phyloP scores from a whole-genome alignment of 1,140 invertebrate species.

The Ceratina calcarata region DNA sequence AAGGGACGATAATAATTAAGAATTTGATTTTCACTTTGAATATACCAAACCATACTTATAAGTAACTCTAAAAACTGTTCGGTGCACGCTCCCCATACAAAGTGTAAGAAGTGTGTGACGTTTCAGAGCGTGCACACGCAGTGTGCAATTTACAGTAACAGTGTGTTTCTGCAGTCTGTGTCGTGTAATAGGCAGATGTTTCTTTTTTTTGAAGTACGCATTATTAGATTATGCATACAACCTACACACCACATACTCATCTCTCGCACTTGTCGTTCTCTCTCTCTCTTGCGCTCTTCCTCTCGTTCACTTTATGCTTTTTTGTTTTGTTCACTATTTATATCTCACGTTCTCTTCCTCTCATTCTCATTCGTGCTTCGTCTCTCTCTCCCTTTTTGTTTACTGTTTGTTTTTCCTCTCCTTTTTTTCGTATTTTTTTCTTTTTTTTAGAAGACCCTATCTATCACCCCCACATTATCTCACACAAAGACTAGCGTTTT shows the following conservation, averaged over 20 bases:
- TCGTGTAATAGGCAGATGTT: constrained; percentile 70
- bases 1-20: constrained; percentile 76
- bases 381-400: constrained; percentile 21
- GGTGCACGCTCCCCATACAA: constrained; percentile 69
- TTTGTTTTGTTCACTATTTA: constrained; percentile 18
- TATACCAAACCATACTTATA: constrained; percentile 74
- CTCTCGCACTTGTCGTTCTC: constrained; percentile 32
- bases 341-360: constrained; percentile 28
- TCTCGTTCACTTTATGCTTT: constrained; percentile 40
- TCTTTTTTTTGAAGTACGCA: constrained; percentile 49
- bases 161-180: constrained; percentile 69
- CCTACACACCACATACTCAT: constrained; percentile 55
- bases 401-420: constrained; percentile 27
- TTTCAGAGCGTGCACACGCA: constrained; percentile 66
- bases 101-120: constrained; percentile 57
- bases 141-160: constrained; percentile 71
- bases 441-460: constrained; percentile 70
- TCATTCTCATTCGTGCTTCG: constrained; percentile 25
- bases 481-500: constrained; percentile 76
- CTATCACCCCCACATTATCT: constrained; percentile 72
- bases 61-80: constrained; percentile 74
- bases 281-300: constrained; percentile 43
- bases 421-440: constrained; percentile 60
- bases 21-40: constrained; percentile 71
- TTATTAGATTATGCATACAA: constrained; percentile 57